Base-by-base conservation (phyloP, 2,797 vertebrate species). In the Huso huso region DNA sequence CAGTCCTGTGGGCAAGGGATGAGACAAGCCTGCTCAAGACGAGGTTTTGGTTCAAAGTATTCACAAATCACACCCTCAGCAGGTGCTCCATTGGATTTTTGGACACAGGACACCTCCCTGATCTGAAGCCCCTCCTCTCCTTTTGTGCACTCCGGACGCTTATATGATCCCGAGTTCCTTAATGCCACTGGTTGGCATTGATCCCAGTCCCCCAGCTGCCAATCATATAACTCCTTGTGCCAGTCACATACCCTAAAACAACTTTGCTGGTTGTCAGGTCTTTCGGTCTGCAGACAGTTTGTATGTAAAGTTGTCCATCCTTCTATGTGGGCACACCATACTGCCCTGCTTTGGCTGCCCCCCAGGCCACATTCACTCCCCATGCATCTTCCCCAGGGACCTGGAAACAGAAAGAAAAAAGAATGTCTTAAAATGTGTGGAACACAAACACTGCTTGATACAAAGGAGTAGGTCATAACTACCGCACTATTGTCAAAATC, bases 351-450 rank as follows among this genome's bases (percentile, higher is more conserved):
- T 70, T 99, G 96, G 81, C 92, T 93, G 68, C 97, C 97, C 1
- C 96, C 97, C 0, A 92, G 94, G 1, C 97, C 97, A 0, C 97
- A 99, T n/a, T 96, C 94, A 1, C 94, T 95, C 76, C 96, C 96
- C 95, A 98, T 98, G 78, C 97, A 99, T 66, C 95, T 84, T 18
- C 97, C 96, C 97, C 97, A 99, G 0, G 94, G 92, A 84, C 97
- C 97, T 99, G 80, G 18, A 67, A 79, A 71, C 61, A 74, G 61
- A 72, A 2, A 63, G 60, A 78, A 13, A 72, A 18, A 10, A 15
- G 61, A 57, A 37, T 37, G 37, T 37, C 37, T 37, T 37, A 37
- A 37, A 37, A 37, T 37, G 37, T 37, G 37, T 37, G 37, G 37
- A 37, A 37, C 37, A 37, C 37, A 37, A 37, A 37, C 37, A 37